Evolutionary conservation across 2,797 vertebrate genomes (phyloP).

Genomic region (Neosalanx taihuensis): DNA sequence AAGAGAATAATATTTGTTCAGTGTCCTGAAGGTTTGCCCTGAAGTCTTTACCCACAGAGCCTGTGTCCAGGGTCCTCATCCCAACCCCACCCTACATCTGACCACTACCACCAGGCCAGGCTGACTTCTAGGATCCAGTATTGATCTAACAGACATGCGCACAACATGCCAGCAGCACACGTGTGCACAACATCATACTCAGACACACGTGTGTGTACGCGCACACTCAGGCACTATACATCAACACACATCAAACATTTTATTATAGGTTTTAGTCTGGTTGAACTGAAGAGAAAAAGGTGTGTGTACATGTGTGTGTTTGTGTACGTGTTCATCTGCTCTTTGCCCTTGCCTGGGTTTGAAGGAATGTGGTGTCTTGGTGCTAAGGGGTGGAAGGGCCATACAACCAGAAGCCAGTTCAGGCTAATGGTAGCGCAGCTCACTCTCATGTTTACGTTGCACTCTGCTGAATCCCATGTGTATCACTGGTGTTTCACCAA

Average conservation of each 20-base stretch:
- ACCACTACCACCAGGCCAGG: background rate
- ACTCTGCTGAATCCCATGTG: background rate
- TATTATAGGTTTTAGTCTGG: too few species aligned
- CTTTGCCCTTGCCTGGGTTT: background rate
- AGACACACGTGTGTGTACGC: background rate
- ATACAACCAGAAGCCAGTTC: background rate
- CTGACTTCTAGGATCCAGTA: background rate
- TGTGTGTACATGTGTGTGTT: background rate
- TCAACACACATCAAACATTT: background rate
- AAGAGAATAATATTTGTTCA: too few species aligned
- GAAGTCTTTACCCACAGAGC: background rate
- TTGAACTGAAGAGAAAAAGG: background rate
- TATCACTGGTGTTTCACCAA: background rate
- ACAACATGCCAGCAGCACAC: background rate
- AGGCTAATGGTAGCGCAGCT: background rate
- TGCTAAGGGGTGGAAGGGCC: slow-evolving; percentile 3
- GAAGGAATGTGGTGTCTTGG: background rate
- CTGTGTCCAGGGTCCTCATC: background rate
- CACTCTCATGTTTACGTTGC: background rate
- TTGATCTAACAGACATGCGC: slow-evolving; percentile 8
- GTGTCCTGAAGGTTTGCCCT: background rate
- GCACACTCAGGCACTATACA: background rate
- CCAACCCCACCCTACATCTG: background rate
- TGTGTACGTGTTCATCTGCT: background rate
- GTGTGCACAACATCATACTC: background rate